phyloP scores from a whole-genome alignment of 2,797 vertebrate genomes.

The Malurus splendens region DNA sequence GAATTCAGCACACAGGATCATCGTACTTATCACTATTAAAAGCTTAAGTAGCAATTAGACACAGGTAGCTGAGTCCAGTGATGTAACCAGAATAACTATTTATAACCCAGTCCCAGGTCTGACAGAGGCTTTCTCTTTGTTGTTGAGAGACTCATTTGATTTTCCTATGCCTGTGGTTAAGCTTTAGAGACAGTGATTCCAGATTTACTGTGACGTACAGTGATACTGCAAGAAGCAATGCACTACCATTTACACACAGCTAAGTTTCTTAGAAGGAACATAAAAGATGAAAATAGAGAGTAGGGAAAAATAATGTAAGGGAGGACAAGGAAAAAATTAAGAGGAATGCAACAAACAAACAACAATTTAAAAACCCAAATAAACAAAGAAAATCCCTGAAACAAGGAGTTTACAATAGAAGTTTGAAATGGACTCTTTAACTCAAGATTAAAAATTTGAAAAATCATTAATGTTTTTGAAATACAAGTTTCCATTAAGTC shows the following conservation, averaged over 20 bases:
- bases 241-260: neutral
- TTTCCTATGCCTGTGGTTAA: neutral
- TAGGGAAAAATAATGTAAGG: neutral
- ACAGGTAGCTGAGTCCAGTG: neutral
- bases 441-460: neutral
- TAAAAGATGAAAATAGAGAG: neutral
- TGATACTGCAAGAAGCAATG: neutral
- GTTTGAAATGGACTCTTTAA: neutral
- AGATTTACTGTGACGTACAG: neutral
- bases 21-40: neutral
- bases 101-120: neutral
- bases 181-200: neutral
- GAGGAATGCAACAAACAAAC: neutral
- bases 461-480: neutral
- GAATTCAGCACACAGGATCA: neutral
- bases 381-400: neutral
- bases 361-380: neutral
- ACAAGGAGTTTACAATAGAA: neutral
- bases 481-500: neutral
- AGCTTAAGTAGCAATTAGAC: neutral
- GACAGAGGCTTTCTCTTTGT: neutral
- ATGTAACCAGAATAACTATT: neutral
- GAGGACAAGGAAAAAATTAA: neutral
- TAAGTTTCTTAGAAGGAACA: neutral
- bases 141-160: neutral